These are phyloP conservation scores for Sus scrofa DNA, from an alignment of 2,113 vertebrate species.

Conservation along the genomic window DNA sequence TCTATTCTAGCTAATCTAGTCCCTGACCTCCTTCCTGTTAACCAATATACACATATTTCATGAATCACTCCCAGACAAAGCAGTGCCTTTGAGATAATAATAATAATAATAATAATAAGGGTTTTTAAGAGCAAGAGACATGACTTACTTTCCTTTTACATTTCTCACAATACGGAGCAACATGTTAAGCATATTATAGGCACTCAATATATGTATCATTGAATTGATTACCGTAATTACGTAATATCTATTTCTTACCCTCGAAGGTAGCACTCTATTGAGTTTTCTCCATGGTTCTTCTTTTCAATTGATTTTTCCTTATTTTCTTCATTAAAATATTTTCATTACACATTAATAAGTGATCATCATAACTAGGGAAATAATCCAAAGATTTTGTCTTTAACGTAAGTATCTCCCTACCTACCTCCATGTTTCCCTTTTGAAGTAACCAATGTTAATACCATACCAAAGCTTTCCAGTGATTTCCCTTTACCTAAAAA, in stretches of 20 bases:
- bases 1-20: background rate
- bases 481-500: slow-evolving; percentile 35
- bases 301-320: background rate
- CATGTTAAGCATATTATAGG: background rate
- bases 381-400: slow-evolving; percentile 28
- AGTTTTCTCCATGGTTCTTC: background rate
- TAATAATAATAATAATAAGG: background rate
- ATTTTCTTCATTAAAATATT: slow-evolving; percentile 40
- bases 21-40: background rate
- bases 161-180: slow-evolving; percentile 29
- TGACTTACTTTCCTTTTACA: background rate
- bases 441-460: background rate
- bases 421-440: background rate
- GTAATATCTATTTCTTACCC: slow-evolving; percentile 8
- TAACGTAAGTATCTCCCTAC: background rate
- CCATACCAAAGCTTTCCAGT: background rate
- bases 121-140: background rate
- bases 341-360: slow-evolving; percentile 10
- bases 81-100: background rate
- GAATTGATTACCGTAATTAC: background rate
- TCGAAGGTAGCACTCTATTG: background rate
- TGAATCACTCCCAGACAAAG: background rate
- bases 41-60: background rate
- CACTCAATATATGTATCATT: background rate
- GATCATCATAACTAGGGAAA: slow-evolving; percentile 15